Evolutionary conservation across 2,797 vertebrate species (phyloP).

Genomic region (Pogoniulus pusillus): DNA sequence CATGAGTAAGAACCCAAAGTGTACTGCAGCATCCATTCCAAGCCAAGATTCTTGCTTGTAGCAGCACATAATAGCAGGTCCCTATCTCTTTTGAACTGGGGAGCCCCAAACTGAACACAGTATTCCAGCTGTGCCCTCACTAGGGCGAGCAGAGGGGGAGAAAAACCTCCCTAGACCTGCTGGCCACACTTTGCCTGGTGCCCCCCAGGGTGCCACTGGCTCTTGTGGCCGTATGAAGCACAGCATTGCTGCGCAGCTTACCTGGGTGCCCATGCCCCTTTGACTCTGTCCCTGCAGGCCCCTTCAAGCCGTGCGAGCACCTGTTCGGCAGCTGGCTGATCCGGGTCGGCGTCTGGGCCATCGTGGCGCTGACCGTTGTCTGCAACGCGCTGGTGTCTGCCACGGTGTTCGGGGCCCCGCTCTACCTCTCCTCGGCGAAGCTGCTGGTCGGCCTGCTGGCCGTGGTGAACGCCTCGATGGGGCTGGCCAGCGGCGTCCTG

Average conservation of each 20-base stretch:
- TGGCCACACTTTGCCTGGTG: too few species aligned
- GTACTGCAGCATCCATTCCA: not conserved
- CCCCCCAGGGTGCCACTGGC: too few species aligned
- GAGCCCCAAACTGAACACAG: too few species aligned
- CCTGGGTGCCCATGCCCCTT: not conserved
- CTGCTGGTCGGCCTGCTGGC: conserved; percentile 87
- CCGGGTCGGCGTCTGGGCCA: conserved; percentile 89
- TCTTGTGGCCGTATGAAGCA: too few species aligned
- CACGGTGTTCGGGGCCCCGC: conserved; percentile 81
- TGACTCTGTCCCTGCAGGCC: conserved; percentile 76
- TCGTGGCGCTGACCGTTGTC: conserved; percentile 82
- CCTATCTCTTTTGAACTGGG: too few species aligned
- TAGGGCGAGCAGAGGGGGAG: too few species aligned
- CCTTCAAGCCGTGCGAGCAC: conserved; percentile 89
- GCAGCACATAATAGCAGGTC: not conserved
- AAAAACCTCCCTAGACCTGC: too few species aligned
- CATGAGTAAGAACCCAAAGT: not conserved
- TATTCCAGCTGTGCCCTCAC: too few species aligned
- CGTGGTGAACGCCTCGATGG: conserved; percentile 84
- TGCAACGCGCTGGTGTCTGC: conserved; percentile 86
- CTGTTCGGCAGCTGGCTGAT: conserved; percentile 92
- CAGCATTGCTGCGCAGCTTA: too few species aligned
- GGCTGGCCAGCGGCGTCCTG: conserved; percentile 84
- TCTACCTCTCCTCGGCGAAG: conserved; percentile 81
- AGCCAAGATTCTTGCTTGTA: not conserved